Base-by-base conservation (phyloP, 2,113 vertebrate genomes). In the Stomatorhinus ivindoensis region DNA sequence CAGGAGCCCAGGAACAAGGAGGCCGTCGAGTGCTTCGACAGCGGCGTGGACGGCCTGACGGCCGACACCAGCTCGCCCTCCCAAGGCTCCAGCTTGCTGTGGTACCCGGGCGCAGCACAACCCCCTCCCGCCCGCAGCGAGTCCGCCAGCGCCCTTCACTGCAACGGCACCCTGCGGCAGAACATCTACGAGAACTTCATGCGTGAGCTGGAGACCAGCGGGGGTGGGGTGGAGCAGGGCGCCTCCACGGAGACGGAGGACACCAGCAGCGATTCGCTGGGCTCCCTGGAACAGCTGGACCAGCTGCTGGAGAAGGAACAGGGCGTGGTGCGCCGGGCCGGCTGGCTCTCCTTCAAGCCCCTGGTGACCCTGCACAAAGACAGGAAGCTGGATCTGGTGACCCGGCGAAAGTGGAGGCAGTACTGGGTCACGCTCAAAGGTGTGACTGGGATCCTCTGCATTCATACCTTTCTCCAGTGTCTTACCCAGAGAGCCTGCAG, bases 341-440 rank as follows among this genome's bases (percentile, higher is more conserved):
- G 98, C 0, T 98, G 97, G 97, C 97, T 99, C 76, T 98, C 97
- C 92, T 99, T 99, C 93, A 99, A 99, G 91, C 97, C 98, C 11
- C 94, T 99, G 0, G 93, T 99, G 91, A 98, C 97, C 1, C 92
- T 99, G 92, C 98, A 99, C 94, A 99, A 99, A 92, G 98, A 99
- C 91, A 97, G 97, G 92, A 99, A 99, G 91, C 96, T 99, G 92
- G 98, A 99, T 92, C 94, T 99, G 92, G 97, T 98, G 90, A 95
- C 96, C 2, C 95, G 98, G 1, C 96, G 97, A 90, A 99, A 96
- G 89, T 99, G 98, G 98, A 99, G 97, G 91, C 97, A 99, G 83
- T 99, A 98, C 93, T 99, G 98, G 98, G 97, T 98, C 86, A 99
- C 97, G 0, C 95, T 99, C 48, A 99, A 99, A 97, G 98, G 98